A percentile compares a stretch with the other conserved stretches of the same genome.
Evolutionary conservation across 2,113 vertebrate genomes (phyloP).

Genomic region (Gnathonemus echidnorhynchus): DNA sequence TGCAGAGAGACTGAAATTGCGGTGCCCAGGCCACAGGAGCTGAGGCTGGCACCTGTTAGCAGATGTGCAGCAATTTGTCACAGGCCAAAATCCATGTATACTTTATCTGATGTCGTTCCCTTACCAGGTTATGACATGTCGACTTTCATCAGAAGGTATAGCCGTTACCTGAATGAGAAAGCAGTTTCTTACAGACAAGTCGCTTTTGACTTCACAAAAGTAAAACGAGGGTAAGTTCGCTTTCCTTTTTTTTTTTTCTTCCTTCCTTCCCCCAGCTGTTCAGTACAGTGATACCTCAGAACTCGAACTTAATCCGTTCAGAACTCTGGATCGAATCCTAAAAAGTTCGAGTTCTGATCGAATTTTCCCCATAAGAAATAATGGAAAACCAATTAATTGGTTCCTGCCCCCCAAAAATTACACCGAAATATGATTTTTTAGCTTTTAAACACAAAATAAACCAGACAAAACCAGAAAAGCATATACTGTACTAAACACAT

Average conservation of each 20-base stretch:
- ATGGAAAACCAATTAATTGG: no score
- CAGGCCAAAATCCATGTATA: neutral
- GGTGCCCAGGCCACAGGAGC: neutral
- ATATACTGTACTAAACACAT: no score
- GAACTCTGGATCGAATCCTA: no score
- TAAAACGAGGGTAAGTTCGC: slow-evolving; percentile 79
- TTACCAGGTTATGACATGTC: slow-evolving; percentile 81
- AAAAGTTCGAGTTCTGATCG: no score
- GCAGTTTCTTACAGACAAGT: slow-evolving; percentile 90
- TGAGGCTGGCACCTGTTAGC: neutral
- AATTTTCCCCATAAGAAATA: no score
- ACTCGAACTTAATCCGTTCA: no score
- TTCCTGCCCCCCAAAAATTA: no score
- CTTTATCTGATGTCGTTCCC: neutral
- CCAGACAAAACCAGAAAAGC: no score
- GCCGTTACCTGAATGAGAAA: slow-evolving; percentile 84
- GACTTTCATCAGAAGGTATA: slow-evolving; percentile 83
- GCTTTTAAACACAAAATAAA: no score
- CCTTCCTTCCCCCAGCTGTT: neutral
- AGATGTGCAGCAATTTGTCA: neutral
- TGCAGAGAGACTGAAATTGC: neutral
- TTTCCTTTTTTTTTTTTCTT: neutral
- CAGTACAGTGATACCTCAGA: no score
- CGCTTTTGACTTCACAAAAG: slow-evolving; percentile 89
- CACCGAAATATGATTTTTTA: no score